Evolutionary conservation across 92 coral and sea anemone species (phyloP).

Genomic region (Umimayanthus kanabou): DNA sequence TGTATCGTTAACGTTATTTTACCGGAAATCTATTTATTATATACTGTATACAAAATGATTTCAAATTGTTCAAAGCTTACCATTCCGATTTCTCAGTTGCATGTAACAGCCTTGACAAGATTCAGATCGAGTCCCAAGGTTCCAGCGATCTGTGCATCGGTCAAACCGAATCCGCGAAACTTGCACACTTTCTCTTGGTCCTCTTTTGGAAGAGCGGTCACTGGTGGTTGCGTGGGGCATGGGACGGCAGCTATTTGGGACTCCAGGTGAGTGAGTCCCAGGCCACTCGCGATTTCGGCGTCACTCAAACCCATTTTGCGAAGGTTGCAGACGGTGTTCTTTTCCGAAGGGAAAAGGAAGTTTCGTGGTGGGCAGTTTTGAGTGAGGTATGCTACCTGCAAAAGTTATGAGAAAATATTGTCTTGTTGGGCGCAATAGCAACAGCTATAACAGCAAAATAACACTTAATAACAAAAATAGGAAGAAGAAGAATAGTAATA

Average conservation of each 20-base stretch:
- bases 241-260: background rate
- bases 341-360: slow-evolving; percentile 17
- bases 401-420: no score
- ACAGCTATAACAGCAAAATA: no score
- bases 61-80: background rate
- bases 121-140: background rate
- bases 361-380: slow-evolving; percentile 2
- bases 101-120: background rate
- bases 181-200: slow-evolving; percentile 3
- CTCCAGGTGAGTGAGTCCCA: background rate
- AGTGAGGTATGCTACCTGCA: background rate
- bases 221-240: background rate
- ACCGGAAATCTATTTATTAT: no score
- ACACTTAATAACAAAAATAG: no score
- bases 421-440: no score
- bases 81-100: background rate
- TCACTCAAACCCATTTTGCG: slow-evolving; percentile 18
- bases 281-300: background rate
- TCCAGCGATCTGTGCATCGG: background rate
- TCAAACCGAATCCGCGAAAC: background rate
- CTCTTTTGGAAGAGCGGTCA: background rate
- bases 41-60: no score
- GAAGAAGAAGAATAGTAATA: no score
- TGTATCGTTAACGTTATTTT: no score
- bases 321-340: background rate